Evolutionary conservation across 1,140 invertebrate genomes (phyloP), one percentile per base, ranked within the genome.

Genomic region (Hylyphantes graminicola): DNA sequence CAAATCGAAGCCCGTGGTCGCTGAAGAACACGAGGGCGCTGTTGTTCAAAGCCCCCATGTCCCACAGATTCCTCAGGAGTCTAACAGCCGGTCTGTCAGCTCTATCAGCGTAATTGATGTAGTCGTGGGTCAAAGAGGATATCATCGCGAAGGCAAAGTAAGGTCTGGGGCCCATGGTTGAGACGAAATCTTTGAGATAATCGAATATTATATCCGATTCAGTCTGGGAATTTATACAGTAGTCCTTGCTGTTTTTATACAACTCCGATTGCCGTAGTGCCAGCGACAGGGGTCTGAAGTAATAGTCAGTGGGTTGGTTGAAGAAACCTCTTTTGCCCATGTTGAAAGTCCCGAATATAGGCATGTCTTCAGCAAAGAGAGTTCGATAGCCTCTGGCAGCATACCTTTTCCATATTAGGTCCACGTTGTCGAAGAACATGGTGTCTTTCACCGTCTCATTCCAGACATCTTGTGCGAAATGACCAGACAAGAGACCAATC

Each of bases 1-100:
- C 97, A 91, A 95, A 98, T 51, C 97, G 90, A 87, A 97, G 94
- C 0, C 97, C 97, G 89, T 98, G 97, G 89, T 99, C 97, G 87
- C 96, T 97, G 86, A 97, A 91, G 21, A 98, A 92, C 48, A 98
- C 91, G 0, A 98, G 89, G 0, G 92, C 89, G 0, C 93, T 93
- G 86, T 92, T 90, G 55, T 91, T 89, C 0, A 92, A 87, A 48
- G 86, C 76, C 10, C 86, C 85, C 50, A 50, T 48, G 8, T 87
- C 82, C 48, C 89, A 76, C 13, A 91, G 78, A 13, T 85, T 61
- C 0, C 15, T 59, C 2, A 87, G 57, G 85, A 90, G 89, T 11
- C 87, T 82, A n/a, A 87, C 68, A 73, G 89, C 87, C 0, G 88
- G 87, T 15, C 79, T 76, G 85, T 90, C 90, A 35, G 88, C 87